These are phyloP conservation scores for Apeltes quadracus DNA, from an alignment of 2,113 vertebrate species.

Conservation along the genomic window DNA sequence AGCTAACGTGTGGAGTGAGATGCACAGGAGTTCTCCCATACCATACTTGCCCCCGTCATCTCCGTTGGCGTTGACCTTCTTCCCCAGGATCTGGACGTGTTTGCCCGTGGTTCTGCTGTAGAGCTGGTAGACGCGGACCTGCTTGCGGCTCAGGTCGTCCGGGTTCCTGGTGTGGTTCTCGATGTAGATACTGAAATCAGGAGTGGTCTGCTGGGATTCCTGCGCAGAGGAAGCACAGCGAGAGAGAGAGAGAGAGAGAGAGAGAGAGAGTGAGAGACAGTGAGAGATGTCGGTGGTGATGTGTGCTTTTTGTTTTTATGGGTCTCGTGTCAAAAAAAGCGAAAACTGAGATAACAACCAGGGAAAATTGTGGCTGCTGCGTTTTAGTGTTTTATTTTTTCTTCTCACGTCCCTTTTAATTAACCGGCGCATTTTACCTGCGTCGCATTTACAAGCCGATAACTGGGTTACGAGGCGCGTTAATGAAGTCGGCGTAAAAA, in stretches of 20 bases:
- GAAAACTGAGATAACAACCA: conserved; percentile 48
- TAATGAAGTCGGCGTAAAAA: conserved; percentile 53
- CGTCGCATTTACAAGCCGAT: conserved; percentile 63
- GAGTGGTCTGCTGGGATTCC: conserved; percentile 82
- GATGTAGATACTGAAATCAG: conserved; percentile 83
- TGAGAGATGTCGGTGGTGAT: conserved; percentile 64
- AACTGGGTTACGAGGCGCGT: conserved; percentile 37
- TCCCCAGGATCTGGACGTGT: conserved; percentile 84
- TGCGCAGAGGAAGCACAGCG: conserved; percentile 56
- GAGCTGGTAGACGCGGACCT: conserved; percentile 84
- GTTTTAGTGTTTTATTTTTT: conserved; percentile 58
- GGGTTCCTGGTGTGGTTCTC: conserved; percentile 84
- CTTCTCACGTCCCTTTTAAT: conserved; percentile 38
- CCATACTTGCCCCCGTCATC: conserved; percentile 87
- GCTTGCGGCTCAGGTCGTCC: conserved; percentile 83
- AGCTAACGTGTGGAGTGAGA: conserved; percentile 59
- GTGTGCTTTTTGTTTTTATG: conserved; percentile 59
- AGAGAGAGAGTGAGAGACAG: conserved; percentile 18
- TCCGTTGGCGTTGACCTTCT: conserved; percentile 84
- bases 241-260: conserved; percentile 24
- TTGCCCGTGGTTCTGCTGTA: conserved; percentile 84
- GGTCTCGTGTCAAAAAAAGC: conserved; percentile 40
- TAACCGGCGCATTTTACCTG: conserved; percentile 44
- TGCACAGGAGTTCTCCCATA: conserved; percentile 80
- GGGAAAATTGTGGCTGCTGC: conserved; percentile 42